Percentiles rank a stretch among this genome's conserved stretches.
Evolutionary conservation across 64 coral and sea anemone genomes (phyloP).

Genomic region (Catalaphyllia jardinei): DNA sequence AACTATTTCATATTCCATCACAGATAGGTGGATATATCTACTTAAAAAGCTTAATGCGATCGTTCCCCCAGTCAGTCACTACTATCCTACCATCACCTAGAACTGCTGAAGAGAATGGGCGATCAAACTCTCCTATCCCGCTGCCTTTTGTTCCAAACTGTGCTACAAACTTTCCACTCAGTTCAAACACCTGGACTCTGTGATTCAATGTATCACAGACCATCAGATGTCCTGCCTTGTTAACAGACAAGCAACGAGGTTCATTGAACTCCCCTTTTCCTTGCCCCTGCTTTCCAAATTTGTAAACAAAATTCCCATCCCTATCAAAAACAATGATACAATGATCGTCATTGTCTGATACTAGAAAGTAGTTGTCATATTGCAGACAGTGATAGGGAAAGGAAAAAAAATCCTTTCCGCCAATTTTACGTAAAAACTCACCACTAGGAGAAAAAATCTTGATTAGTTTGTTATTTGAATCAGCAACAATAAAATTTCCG

Average conservation of each 20-base stretch:
- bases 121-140: conserved; percentile 53
- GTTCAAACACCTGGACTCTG: conserved; percentile 62
- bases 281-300: conserved; percentile 40
- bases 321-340: conserved; percentile 55
- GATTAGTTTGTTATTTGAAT: background rate
- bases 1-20: too few species aligned
- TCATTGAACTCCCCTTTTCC: conserved; percentile 16
- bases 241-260: conserved; percentile 48
- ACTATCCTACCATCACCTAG: conserved; percentile 53
- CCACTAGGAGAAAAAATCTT: background rate
- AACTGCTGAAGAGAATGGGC: conserved; percentile 33
- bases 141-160: conserved; percentile 59
- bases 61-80: conserved; percentile 52
- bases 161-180: conserved; percentile 48
- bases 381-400: background rate
- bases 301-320: conserved; percentile 50
- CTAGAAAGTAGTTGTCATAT: background rate
- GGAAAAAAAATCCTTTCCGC: background rate
- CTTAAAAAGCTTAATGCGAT: conserved; percentile 40
- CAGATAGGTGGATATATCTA: background rate
- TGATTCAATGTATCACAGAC: conserved; percentile 69
- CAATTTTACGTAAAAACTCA: background rate
- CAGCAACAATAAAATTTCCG: background rate
- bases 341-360: background rate
- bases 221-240: conserved; percentile 42